Evolutionary conservation across 2,113 vertebrate species (phyloP).

Genomic region (Scartelaos histophorus): DNA sequence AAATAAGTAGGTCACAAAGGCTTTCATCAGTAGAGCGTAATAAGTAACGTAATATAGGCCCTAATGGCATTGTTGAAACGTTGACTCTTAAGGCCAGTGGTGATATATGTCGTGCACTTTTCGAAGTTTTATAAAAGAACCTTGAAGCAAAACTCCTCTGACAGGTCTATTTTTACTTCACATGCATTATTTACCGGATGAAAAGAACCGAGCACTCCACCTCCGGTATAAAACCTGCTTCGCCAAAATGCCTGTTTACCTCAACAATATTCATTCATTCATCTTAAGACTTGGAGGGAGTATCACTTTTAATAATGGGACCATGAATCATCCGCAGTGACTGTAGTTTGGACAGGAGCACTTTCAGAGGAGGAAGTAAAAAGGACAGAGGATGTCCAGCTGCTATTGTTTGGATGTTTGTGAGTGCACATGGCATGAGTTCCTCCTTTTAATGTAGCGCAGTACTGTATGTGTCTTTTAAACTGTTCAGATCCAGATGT

Average conservation of each 20-base stretch:
- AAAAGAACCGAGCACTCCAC: slow-evolving; percentile 3
- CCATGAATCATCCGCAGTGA: slow-evolving; percentile 40
- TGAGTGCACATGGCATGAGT: slow-evolving; percentile 60
- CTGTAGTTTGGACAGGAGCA: slow-evolving; percentile 49
- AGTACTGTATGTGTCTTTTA: slow-evolving; percentile 37
- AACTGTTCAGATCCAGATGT: slow-evolving; percentile 41
- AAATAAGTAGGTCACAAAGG: too few relatives aligned
- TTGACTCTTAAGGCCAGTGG: too few relatives aligned
- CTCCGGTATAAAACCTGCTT: slow-evolving; percentile 1
- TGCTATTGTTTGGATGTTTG: slow-evolving; percentile 63
- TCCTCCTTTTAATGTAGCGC: slow-evolving; percentile 60
- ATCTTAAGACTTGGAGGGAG: not conserved
- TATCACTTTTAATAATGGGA: slow-evolving; percentile 15
- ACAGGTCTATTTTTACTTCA: slow-evolving; percentile 23
- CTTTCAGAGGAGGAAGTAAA: slow-evolving; percentile 42
- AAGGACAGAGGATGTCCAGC: slow-evolving; percentile 39
- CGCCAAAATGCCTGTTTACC: slow-evolving; percentile 19
- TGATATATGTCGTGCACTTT: too few relatives aligned
- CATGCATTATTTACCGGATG: slow-evolving; percentile 32
- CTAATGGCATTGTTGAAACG: too few relatives aligned
- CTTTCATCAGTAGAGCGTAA: too few relatives aligned
- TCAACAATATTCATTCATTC: slow-evolving; percentile 32
- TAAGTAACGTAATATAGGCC: too few relatives aligned
- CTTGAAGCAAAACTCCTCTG: slow-evolving; percentile 21
- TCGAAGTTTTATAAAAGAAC: slow-evolving; percentile 9